phyloP scores from a whole-genome alignment of 2,797 vertebrate species.

The Eulemur coronatus region DNA sequence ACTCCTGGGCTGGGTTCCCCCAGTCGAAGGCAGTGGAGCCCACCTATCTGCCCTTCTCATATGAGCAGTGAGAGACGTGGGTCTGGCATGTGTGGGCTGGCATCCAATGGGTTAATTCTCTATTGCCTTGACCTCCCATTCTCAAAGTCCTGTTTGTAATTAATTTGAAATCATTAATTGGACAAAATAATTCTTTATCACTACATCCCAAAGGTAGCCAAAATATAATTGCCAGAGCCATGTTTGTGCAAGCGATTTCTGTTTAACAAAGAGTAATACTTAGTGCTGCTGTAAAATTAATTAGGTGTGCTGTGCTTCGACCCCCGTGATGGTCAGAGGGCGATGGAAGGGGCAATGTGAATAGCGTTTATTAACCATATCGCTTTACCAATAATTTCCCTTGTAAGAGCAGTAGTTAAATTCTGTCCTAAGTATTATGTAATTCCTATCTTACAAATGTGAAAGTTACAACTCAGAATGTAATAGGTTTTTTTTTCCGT shows the following conservation, averaged over 20 bases:
- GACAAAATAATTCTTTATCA: slow-evolving; percentile 68
- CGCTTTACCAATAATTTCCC: neutral
- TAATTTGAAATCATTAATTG: slow-evolving; percentile 71
- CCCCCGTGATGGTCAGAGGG: neutral
- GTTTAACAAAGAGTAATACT: slow-evolving; percentile 70
- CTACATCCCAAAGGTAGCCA: slow-evolving; percentile 52
- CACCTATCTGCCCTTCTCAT: neutral
- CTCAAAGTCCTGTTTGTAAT: slow-evolving; percentile 38
- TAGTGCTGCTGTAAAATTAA: slow-evolving; percentile 68
- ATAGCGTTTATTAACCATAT: neutral
- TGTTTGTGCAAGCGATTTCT: slow-evolving; percentile 55
- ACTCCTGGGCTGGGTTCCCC: neutral
- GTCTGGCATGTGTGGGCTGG: neutral
- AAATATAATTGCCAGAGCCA: slow-evolving; percentile 59
- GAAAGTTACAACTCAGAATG: neutral
- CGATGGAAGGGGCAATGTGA: neutral
- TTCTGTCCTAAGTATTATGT: neutral
- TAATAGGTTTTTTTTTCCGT: neutral
- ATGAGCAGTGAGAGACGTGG: fast-evolving
- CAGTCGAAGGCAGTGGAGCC: fast-evolving
- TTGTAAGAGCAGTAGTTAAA: neutral
- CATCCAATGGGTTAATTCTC: neutral
- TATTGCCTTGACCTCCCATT: neutral
- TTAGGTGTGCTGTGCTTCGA: slow-evolving; percentile 58
- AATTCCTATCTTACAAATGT: neutral